A percentile compares a stretch with the other conserved stretches of the same genome.
Conservation (phyloP, 1,140 invertebrate genomes). For the Mactra quadrangularis region DNA sequence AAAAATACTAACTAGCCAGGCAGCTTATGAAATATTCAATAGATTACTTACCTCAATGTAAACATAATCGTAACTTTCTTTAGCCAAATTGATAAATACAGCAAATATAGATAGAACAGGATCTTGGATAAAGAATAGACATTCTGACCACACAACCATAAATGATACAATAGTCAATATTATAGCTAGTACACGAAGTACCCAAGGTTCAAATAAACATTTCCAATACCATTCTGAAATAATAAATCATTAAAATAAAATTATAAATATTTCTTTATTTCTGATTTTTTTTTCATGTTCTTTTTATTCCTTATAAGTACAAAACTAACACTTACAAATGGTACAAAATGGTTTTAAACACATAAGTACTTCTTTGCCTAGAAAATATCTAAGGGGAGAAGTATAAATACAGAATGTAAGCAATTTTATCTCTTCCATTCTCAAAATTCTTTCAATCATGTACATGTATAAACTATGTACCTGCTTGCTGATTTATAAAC, state of each 20-base stretch:
- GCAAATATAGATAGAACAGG: conserved; percentile 98
- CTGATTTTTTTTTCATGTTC: too few relatives aligned
- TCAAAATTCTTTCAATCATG: too few relatives aligned
- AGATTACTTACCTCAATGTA: conserved; percentile 92
- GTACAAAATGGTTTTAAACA: too few relatives aligned
- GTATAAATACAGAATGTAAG: background rate
- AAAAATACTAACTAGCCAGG: too few relatives aligned
- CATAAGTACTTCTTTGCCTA: too few relatives aligned
- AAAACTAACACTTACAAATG: too few relatives aligned
- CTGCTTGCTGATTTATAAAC: too few relatives aligned
- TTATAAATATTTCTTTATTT: too few relatives aligned
- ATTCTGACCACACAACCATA: conserved; percentile 98
- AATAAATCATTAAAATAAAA: conserved; percentile 2
- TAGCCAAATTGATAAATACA: conserved; percentile 92
- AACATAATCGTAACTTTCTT: conserved; percentile 94
- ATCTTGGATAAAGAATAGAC: conserved; percentile 96
- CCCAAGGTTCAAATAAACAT: conserved; percentile 90
- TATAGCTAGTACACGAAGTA: conserved; percentile 90
- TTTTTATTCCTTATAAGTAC: too few relatives aligned
- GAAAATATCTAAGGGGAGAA: background rate
- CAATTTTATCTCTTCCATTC: background rate
- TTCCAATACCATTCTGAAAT: conserved; percentile 98
- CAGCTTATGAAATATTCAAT: too few relatives aligned
- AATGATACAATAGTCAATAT: conserved; percentile 91
- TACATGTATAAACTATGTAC: too few relatives aligned